A percentile compares a stretch with the other conserved stretches of the same genome.
Conservation (phyloP, 2,113 vertebrate genomes). For the Eublepharis macularius region DNA sequence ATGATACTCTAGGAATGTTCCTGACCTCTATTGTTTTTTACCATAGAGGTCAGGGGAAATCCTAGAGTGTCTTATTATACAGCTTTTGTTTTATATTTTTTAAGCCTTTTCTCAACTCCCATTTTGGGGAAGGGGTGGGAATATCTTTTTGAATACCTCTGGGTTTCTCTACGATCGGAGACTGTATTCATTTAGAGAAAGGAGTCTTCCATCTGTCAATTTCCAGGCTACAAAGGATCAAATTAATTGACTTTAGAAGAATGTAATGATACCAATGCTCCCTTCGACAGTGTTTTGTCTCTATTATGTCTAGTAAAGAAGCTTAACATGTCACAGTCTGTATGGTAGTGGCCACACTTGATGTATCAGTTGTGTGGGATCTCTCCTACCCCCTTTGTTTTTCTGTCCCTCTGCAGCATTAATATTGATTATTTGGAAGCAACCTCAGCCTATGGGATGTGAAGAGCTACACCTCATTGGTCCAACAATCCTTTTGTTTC, state of each 20-base stretch:
- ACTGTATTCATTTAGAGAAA: slow-evolving; percentile 11
- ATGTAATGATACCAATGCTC: not conserved
- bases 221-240: not conserved
- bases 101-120: not conserved
- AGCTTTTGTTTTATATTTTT: not conserved
- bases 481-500: slow-evolving; percentile 83
- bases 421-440: slow-evolving; percentile 85
- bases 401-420: slow-evolving; percentile 74
- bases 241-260: slow-evolving; percentile 35
- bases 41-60: too few relatives aligned
- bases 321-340: slow-evolving; percentile 66
- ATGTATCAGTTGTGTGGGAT: slow-evolving; percentile 65
- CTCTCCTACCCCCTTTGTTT: slow-evolving; percentile 67
- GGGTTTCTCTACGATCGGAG: not conserved
- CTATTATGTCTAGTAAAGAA: slow-evolving; percentile 21
- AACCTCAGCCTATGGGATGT: slow-evolving; percentile 81
- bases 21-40: too few relatives aligned
- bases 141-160: slow-evolving; percentile 5
- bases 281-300: slow-evolving; percentile 21
- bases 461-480: slow-evolving; percentile 84
- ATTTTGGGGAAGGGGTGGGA: not conserved
- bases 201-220: not conserved
- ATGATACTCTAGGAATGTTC: too few relatives aligned
- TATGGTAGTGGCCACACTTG: slow-evolving; percentile 68
- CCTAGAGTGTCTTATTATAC: too few relatives aligned